A percentile compares a stretch with the other conserved stretches of the same genome.
Evolutionary conservation across 2,888 invertebrate genomes (phyloP).

Genomic region (Drosophila putrida): DNA sequence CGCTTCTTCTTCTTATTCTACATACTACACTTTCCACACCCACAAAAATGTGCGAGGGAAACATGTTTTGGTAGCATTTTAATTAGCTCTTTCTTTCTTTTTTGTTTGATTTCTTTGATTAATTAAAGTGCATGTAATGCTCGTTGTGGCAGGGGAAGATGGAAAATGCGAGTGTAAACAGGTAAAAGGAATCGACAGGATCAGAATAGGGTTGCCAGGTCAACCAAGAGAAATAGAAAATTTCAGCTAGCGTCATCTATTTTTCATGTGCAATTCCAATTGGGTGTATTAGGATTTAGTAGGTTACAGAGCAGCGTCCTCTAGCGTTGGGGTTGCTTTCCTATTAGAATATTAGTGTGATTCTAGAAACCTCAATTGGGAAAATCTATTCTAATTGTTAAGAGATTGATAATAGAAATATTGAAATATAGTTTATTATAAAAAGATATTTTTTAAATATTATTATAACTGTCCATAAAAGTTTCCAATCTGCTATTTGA

Average conservation of each 20-base stretch:
- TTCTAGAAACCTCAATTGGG: not conserved
- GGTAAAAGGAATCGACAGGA: slow-evolving; percentile 24
- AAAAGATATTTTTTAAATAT: no score
- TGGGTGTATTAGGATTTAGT: slow-evolving; percentile 26
- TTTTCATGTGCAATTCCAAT: slow-evolving; percentile 20
- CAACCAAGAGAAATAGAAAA: not conserved
- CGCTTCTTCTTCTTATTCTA: slow-evolving; percentile 2
- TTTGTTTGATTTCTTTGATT: slow-evolving; percentile 57
- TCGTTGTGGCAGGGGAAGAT: slow-evolving; percentile 11
- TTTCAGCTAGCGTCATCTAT: slow-evolving; percentile 55
- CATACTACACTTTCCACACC: slow-evolving; percentile 41
- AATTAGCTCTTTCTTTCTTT: slow-evolving; percentile 59
- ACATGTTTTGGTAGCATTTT: slow-evolving; percentile 76
- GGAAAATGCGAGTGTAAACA: not conserved
- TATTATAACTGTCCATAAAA: no score
- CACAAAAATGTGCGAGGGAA: slow-evolving; percentile 8
- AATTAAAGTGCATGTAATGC: slow-evolving; percentile 75
- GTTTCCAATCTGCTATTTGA: no score
- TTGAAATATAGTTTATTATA: not conserved
- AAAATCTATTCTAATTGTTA: not conserved
- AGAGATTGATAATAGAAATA: not conserved
- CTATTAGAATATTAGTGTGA: not conserved
- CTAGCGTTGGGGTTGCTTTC: slow-evolving; percentile 23
- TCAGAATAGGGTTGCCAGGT: slow-evolving; percentile 34
- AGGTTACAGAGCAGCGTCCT: slow-evolving; percentile 39